Percentiles rank a stretch among this genome's conserved stretches.
Evolutionary conservation across 2,888 invertebrate species (phyloP).

Genomic region (Drosophila rubida): DNA sequence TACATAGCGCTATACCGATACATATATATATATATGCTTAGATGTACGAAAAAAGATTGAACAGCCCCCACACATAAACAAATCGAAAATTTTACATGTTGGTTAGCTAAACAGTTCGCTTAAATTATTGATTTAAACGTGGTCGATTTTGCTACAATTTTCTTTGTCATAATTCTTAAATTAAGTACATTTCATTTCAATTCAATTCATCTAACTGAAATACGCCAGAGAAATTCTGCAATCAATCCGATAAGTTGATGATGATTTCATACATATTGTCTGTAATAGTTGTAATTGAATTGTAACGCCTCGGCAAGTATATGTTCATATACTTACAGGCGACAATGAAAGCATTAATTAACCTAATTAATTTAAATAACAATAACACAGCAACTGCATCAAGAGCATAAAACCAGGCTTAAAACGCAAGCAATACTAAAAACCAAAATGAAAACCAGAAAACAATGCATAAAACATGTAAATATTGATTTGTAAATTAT

Average conservation of each 20-base stretch:
- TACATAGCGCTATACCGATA: conserved; percentile 43
- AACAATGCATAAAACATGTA: conserved; percentile 23
- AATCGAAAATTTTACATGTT: conserved; percentile 26
- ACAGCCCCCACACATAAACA: conserved; percentile 5
- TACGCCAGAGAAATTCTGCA: conserved; percentile 29
- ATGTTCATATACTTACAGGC: conserved; percentile 17
- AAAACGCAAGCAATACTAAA: conserved; percentile 68
- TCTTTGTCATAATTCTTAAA: conserved; percentile 18
- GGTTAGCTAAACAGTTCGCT: conserved; percentile 23
- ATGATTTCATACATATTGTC: conserved; percentile 22
- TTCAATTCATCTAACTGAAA: conserved; percentile 38
- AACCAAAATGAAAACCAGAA: conserved; percentile 52
- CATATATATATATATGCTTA: conserved; percentile 31
- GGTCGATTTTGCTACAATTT: not conserved
- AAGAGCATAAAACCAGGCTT: conserved; percentile 57
- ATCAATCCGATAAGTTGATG: conserved; percentile 16
- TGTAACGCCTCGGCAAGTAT: conserved; percentile 17
- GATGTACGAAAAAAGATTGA: conserved; percentile 33
- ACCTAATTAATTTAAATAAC: conserved; percentile 25
- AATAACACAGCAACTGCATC: conserved; percentile 15
- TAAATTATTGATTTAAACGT: conserved; percentile 22
- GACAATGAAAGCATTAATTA: conserved; percentile 34
- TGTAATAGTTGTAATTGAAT: conserved; percentile 29
- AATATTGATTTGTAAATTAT: conserved; percentile 19
- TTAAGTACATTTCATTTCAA: conserved; percentile 26